phyloP scores from a whole-genome alignment of 2,888 invertebrate species.

The Carterocephalus palaemon region DNA sequence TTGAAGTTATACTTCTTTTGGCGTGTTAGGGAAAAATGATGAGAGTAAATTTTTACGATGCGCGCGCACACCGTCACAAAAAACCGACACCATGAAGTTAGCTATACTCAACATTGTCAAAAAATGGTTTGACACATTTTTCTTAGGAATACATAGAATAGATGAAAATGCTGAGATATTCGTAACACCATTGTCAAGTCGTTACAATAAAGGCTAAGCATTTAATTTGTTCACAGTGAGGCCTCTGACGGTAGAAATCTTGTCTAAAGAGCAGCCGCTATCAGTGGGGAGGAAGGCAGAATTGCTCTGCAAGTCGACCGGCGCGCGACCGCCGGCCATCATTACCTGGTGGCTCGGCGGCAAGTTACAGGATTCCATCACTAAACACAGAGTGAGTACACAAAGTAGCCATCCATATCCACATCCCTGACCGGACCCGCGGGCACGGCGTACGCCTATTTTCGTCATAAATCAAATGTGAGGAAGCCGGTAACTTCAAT shows the following conservation, averaged over 20 bases:
- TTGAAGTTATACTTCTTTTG: no score
- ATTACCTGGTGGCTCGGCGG: slow-evolving; percentile 92
- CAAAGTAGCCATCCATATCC: not conserved
- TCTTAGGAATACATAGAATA: no score
- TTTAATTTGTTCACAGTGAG: slow-evolving; percentile 82
- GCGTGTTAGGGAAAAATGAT: no score
- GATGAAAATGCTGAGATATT: slow-evolving; percentile 1
- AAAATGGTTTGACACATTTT: no score
- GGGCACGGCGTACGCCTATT: no score
- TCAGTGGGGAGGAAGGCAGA: slow-evolving; percentile 91
- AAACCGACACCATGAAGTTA: no score
- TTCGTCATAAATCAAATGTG: no score
- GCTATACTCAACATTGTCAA: no score
- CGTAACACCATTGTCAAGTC: slow-evolving; percentile 3
- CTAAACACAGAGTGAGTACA: slow-evolving; percentile 55
- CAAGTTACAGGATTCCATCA: slow-evolving; percentile 76
- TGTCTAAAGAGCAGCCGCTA: slow-evolving; percentile 89
- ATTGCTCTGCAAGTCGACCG: slow-evolving; percentile 89
- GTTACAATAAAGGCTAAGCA: no score
- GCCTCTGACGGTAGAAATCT: slow-evolving; percentile 87
- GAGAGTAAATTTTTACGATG: no score
- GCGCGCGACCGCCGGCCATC: slow-evolving; percentile 91
- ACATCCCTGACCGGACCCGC: not conserved
- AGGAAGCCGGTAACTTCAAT: no score
- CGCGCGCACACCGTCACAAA: no score